Evolutionary conservation across 2,113 vertebrate species (phyloP), one percentile per base, ranked within the genome.

Genomic region (Acanthisitta chloris): DNA sequence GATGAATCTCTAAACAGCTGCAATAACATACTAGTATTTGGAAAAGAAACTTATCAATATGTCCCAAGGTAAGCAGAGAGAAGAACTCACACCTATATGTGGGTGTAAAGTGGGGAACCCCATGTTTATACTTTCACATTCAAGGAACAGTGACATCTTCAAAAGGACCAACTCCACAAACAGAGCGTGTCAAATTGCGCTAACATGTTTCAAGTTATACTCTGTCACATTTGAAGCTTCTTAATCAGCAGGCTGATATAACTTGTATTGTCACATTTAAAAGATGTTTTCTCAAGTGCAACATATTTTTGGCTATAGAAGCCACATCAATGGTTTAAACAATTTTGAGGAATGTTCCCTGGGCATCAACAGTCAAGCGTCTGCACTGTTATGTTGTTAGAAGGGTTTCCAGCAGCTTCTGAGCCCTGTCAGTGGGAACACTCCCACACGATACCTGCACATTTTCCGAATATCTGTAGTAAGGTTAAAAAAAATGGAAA

Each of bases 101-200:
- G 43, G 25, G 20, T 58, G 26, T 31, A 57, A 86, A 95, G 8
- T 54, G 29, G 12, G 10, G 10, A 88, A 83, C 13, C 4, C 33
- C 14, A 31, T 19, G 2, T 3, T 36, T 16, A 40, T 20, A n/a
- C 16, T 23, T 76, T 42, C 19, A 36, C 10, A 31, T 64, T 58
- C n/a, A 69, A 88, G 93, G 58, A 62, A 61, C 81, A 4, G 5
- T 81, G 25, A 70, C 25, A 49, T 45, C 49, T 92, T 88, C 48
- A 59, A 71, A 33, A 78, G 28, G 51, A 73, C 17, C 0, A 2
- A 19, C 1, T 2, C 9, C 67, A 45, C 1, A 3, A 19, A 70
- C 0, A 1, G 2, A 52, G 24, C 6, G 11, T 77, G 62, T 82
- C 31, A 51, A 81, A 74, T 42, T 77, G 20, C 24, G 64, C 31